Evolutionary conservation across 2,797 vertebrate species (phyloP), one percentile per base, ranked within the genome.

Genomic region (Alauda arvensis): DNA sequence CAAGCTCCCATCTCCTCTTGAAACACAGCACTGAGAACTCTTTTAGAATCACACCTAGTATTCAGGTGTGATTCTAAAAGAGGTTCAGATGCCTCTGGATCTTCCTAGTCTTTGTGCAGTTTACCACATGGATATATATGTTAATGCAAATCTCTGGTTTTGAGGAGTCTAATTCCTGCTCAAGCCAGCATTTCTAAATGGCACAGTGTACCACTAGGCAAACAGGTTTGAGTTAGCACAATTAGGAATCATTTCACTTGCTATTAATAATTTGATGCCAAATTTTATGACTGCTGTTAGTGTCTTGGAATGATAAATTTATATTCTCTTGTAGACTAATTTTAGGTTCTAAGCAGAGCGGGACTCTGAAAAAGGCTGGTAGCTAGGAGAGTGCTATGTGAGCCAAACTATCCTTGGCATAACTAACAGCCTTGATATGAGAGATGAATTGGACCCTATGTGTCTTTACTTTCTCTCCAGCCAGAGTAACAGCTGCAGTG

Each of bases 401-500:
- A 91, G 89, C 59, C 65, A 91, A 90, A 91, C 49, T 75, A 92
- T 93, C 79, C 69, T 52, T 66, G 48, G 84, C 87, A 89, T 87
- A 77, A 93, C 83, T 92, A 90, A 70, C 28, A 72, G 76, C 2
- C 28, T 71, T 90, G 90, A 94, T 93, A 84, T 5, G 43, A 93
- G 83, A 84, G 49, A 90, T 96, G 82, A 94, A 95, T 87, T 82
- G 84, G 71, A 60, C 23, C 52, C 77, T 93, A 85, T 91, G 91
- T 92, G 77, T 70, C 74, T 93, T 65, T 76, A 85, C 33, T 94
- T 92, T 94, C 89, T 89, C 71, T 85, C 2, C 31, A 87, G 82
- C 49, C 86, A 95, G 74, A 91, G 81, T 60, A 95, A 96, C 94
- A 96, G 95, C 95, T 95, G 95, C 95, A 92, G 43, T 85, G 52